Evolutionary conservation across 2,113 vertebrate species (phyloP), one percentile per base, ranked within the genome.

Genomic region (Otocyon megalotis): DNA sequence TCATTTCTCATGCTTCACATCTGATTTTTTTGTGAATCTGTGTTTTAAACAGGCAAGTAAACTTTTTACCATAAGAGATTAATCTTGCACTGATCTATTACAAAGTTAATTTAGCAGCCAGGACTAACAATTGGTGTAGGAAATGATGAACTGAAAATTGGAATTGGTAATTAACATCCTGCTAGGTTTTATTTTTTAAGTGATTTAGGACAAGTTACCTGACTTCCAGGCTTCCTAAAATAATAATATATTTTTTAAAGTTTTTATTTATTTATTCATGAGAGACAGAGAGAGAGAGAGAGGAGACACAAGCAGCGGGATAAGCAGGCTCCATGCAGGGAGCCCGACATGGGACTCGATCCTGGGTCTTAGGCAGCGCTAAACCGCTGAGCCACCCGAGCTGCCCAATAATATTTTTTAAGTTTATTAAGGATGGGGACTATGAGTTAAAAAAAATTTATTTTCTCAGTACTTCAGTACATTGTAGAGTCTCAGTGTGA

Each of bases 11-110:
- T 62, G 58, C n/a, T 86, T 15, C 16, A 30, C 16, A 37, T 86
- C 86, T 80, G 43, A 43, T 43, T 43, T 43, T 56, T 35, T 19
- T 79, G 62, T 86, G 62, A 80, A 13, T 62, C 26, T 74, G 1
- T 74, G 72, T 60, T 67, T 94, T 58, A 90, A 60, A 62, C 53
- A 54, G 69, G 62, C 65, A 60, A 16, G 13, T 58, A 81, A 58
- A n/a, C 80, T 58, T 94, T 91, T 88, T 53, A 81, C 8, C 26
- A 37, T 76, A 74, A 93, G 81, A 84, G 88, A 16, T 88, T 88
- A 83, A 92, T 88, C 32, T 81, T 94, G 20, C 32, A 83, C 76
- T 92, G n/a, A 69, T 71, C 20, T 83, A 16, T 67, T 77, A 53
- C 19, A 74, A 69, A 92, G 19, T 8, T 53, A 56, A 67, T 76